Percentiles rank a stretch among this genome's conserved stretches.
Conservation (phyloP, 2,797 vertebrate genomes). For the Acrocephalus scirpaceus region DNA sequence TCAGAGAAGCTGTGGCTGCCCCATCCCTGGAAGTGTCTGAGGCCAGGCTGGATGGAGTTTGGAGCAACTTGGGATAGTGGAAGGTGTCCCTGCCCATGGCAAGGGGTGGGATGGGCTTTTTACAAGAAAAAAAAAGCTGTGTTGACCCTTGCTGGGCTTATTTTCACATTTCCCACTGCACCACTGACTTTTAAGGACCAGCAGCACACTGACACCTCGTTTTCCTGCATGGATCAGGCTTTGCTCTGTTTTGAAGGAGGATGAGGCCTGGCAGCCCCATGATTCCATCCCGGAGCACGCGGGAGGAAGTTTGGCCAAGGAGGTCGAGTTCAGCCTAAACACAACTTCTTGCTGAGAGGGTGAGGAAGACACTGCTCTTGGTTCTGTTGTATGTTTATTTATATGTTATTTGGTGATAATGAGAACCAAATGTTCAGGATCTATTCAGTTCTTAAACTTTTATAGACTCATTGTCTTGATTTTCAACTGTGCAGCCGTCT, state of each 20-base stretch:
- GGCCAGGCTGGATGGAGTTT: neutral
- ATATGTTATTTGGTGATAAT: conserved; percentile 63
- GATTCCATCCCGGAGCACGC: rapidly evolving
- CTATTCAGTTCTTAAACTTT: conserved; percentile 66
- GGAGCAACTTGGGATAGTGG: rapidly evolving
- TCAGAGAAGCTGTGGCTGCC: neutral
- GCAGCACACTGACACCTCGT: neutral
- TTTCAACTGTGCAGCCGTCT: conserved; percentile 18
- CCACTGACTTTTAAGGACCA: neutral
- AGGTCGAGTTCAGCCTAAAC: neutral
- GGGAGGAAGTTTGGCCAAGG: neutral
- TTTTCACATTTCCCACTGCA: neutral
- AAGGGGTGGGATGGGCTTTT: neutral
- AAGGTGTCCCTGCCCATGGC: neutral
- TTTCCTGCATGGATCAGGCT: neutral
- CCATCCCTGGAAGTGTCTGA: neutral
- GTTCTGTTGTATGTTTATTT: conserved; percentile 63
- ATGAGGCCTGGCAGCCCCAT: neutral
- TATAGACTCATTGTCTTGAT: conserved; percentile 65
- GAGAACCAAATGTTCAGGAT: conserved; percentile 42
- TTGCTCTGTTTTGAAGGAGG: neutral
- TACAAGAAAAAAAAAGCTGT: too few relatives aligned
- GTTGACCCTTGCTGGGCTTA: neutral
- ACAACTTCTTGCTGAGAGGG: neutral
- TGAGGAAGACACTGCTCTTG: neutral